Conservation (phyloP, 1,140 invertebrate genomes). For the Drosophila hydei region DNA sequence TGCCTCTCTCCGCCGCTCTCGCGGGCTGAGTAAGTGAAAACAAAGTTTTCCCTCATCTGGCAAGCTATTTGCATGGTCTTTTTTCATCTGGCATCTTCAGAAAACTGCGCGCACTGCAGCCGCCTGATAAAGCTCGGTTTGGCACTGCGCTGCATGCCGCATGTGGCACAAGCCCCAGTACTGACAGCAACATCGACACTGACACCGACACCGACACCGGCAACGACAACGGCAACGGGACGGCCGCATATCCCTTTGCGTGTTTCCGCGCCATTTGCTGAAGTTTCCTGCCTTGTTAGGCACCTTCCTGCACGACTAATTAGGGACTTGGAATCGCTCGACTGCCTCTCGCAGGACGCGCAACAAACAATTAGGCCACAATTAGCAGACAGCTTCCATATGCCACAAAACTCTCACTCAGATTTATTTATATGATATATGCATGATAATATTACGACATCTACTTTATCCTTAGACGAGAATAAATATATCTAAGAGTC, state of each 20-base stretch:
- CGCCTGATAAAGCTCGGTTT: conserved; percentile 39
- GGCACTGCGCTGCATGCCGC: conserved; percentile 35
- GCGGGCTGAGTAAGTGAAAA: conserved; percentile 26
- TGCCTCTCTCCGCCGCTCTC: background rate
- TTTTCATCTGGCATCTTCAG: conserved; percentile 8
- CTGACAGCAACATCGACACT: background rate
- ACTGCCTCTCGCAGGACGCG: conserved; percentile 17
- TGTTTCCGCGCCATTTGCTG: conserved; percentile 62
- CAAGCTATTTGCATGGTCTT: conserved; percentile 43
- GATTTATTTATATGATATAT: no score
- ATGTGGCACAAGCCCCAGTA: conserved; percentile 23
- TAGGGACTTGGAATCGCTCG: conserved; percentile 30
- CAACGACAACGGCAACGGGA: conserved; percentile 2
- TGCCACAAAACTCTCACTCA: background rate
- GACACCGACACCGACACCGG: conserved; percentile 5
- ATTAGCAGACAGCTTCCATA: conserved; percentile 28
- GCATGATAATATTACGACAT: no score
- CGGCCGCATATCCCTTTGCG: conserved; percentile 33
- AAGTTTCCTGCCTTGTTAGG: conserved; percentile 63
- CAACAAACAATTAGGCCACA: conserved; percentile 48
- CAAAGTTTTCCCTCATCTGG: conserved; percentile 46
- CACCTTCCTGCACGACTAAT: conserved; percentile 64
- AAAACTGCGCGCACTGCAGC: conserved; percentile 20
- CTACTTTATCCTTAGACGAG: no score
- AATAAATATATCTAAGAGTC: no score